Evolutionary conservation across 2,888 invertebrate genomes (phyloP).

Genomic region (Drosophila barbarae): DNA sequence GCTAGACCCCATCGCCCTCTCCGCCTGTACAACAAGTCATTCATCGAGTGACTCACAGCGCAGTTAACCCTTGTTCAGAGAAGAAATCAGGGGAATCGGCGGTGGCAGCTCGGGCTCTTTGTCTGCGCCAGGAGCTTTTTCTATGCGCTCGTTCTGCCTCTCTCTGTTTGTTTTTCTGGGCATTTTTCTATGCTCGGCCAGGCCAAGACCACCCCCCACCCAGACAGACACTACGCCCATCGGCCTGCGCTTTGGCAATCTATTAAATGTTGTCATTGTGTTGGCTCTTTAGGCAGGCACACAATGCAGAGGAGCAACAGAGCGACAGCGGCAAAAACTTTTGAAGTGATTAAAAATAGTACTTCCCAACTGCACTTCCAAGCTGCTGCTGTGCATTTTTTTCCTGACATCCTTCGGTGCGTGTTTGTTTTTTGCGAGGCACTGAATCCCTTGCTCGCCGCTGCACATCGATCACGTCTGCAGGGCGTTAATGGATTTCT

Average conservation of each 20-base stretch:
- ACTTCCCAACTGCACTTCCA: constrained; percentile 17
- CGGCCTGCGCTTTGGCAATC: constrained; percentile 50
- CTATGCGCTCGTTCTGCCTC: constrained; percentile 32
- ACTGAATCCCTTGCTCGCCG: constrained; percentile 19
- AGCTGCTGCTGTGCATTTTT: constrained; percentile 31
- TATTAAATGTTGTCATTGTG: constrained; percentile 71
- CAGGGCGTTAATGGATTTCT: constrained; percentile 67
- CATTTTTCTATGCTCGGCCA: constrained; percentile 34
- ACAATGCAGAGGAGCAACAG: constrained; percentile 49
- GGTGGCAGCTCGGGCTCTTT: constrained; percentile 19
- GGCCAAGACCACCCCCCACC: constrained; percentile 1
- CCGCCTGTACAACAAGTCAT: constrained; percentile 27
- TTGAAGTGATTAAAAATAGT: constrained; percentile 74
- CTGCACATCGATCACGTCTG: constrained; percentile 64
- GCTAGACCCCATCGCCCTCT: constrained; percentile 10
- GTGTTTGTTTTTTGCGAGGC: constrained; percentile 25
- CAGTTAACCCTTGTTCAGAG: constrained; percentile 64
- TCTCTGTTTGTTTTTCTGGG: constrained; percentile 48
- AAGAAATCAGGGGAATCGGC: constrained; percentile 8
- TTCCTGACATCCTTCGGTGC: constrained; percentile 28
- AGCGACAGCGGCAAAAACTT: constrained; percentile 44
- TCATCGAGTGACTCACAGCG: constrained; percentile 54
- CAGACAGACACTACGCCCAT: constrained; percentile 15
- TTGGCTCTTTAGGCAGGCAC: constrained; percentile 53
- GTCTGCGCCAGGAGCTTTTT: constrained; percentile 32